Evolutionary conservation across 2,888 invertebrate species (phyloP), one percentile per base, ranked within the genome.

Genomic region (Dorcus hopei): DNA sequence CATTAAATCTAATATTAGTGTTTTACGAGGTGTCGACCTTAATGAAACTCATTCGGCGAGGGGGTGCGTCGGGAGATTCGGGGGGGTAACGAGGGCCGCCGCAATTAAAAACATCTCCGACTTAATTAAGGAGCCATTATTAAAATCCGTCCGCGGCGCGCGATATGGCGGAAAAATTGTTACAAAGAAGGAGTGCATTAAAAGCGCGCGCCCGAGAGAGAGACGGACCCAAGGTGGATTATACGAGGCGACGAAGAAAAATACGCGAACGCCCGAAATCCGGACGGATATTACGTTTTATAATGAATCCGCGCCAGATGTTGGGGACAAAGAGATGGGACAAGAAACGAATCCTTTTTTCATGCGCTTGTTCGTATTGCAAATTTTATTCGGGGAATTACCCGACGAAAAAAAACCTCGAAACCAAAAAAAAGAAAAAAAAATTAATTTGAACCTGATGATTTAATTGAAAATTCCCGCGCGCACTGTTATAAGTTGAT

Each of bases 61-160:
- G 65, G 69, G 73, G 71, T 73, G 70, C 26, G 26, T 33, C 7
- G 26, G 26, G 26, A 1, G 19, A 19, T 19, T 19, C 3, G 6
- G 26, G 72, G 73, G 73, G 74, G 76, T 76, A 74, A 75, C 73
- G 74, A 70, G 70, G 70, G 65, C 63, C 65, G 70, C 73, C 74
- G 75, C 77, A 77, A 77, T 77, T 77, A 77, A 77, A 77, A 76
- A 74, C 77, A 76, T 74, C 77, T 76, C 74, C 70, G 72, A 77
- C 77, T 77, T 77, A 77, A 77, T 77, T 77, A 77, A 77, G 77
- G 74, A 72, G 74, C 76, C 72, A 75, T 77, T 77, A 77, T 77
- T 77, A 77, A 76, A 76, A 77, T 74, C 74, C 72, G 65, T 67
- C 68, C 68, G 61, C 67, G 59, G 67, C 62, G 67, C 62, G 71